Base-by-base conservation (phyloP, 1,140 invertebrate genomes). In the Drepana arcuata region DNA sequence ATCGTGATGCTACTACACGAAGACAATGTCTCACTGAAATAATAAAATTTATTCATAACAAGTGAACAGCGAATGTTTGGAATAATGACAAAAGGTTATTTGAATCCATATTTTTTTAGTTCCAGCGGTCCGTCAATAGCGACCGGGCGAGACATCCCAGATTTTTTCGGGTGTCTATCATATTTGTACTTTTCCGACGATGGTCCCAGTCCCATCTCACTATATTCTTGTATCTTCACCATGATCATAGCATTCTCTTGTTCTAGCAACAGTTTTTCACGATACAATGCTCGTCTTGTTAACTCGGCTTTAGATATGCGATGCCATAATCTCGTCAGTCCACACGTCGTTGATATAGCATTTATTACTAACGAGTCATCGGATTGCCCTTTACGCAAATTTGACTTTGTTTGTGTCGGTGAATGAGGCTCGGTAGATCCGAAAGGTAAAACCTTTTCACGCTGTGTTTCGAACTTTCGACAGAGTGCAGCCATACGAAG, bases 361-460 rank as follows among this genome's bases (percentile, higher is more conserved):
- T 71, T 67, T 4, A 49, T 34, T 10, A 79, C 54, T 15, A 82
- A 46, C 2, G 70, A 62, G 34, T 81, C 72, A 12, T 71, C 70
- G 3, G 66, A 65, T 21, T 65, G 48, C 18, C 53, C 52, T 16
- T 26, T 43, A 15, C 58, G 51, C n/a, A 54, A 28, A 31, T 41
- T 58, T 13, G 16, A 30, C 40, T 66, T 71, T 13, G 50, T 38
- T 34, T 62, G 48, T 7, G 40, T 53, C 10, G 86, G 66, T 3
- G 71, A 77, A 39, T 78, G 65, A n/a, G 86, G 83, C 18, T 71
- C 55, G n/a, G 78, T 56, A 35, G 77, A 69, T 15, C 82, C 74
- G 43, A 88, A 88, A 7, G 80, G 84, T 21, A 87, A 49, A 35
- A 87, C 74, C 50, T 86, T 86, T 61, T 88, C 87, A 1, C 81